Conservation (phyloP, 2,888 invertebrate species). For the Plagodis dolabraria region DNA sequence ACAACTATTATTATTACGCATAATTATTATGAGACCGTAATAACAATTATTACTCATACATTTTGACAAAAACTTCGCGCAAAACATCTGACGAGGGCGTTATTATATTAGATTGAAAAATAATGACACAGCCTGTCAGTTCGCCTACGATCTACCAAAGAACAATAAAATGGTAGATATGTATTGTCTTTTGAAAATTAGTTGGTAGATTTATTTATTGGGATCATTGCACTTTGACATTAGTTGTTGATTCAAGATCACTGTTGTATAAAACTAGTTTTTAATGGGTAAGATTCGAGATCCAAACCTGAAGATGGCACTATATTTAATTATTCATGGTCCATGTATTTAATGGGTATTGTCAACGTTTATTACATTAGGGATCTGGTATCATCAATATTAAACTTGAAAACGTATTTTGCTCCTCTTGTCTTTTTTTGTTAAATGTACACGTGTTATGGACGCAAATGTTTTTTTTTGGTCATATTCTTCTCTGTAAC, state of each 20-base stretch:
- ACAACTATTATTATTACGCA: constrained; percentile 40
- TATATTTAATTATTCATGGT: constrained; percentile 4
- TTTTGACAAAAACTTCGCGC: constrained; percentile 54
- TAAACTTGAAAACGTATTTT: neutral
- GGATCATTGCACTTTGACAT: constrained; percentile 58
- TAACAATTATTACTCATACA: constrained; percentile 47
- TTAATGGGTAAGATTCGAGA: constrained; percentile 9
- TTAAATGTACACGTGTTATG: no score
- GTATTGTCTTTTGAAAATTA: constrained; percentile 35
- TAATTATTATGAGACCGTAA: constrained; percentile 43
- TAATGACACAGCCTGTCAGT: constrained; percentile 60
- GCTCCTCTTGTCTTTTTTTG: no score
- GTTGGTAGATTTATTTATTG: constrained; percentile 36
- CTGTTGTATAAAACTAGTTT: constrained; percentile 33
- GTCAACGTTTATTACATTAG: constrained; percentile 10
- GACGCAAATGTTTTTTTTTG: no score
- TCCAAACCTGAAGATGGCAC: constrained; percentile 3
- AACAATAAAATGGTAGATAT: constrained; percentile 40
- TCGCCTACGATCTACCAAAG: constrained; percentile 54
- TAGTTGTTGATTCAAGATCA: constrained; percentile 49
- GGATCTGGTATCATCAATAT: constrained; percentile 8
- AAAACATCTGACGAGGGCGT: constrained; percentile 60
- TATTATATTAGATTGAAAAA: constrained; percentile 68
- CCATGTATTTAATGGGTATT: constrained; percentile 11
- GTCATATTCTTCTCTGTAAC: no score